phyloP scores from a whole-genome alignment of 2,113 vertebrate species.

The Pseudopipra pipra region DNA sequence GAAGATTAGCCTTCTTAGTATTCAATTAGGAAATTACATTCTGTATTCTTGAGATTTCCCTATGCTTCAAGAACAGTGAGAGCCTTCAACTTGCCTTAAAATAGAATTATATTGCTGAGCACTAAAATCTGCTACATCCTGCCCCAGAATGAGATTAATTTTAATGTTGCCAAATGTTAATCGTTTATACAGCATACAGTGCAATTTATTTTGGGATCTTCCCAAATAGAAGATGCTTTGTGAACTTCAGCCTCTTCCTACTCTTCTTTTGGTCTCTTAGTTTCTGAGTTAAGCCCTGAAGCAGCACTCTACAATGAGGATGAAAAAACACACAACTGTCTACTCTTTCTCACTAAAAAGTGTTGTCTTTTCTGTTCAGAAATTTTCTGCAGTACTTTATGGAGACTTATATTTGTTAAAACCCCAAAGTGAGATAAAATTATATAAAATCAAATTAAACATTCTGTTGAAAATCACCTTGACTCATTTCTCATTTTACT shows the following conservation, averaged over 20 bases:
- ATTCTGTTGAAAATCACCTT: neutral
- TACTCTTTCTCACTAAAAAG: neutral
- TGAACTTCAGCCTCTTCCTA: neutral
- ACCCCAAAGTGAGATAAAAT: neutral
- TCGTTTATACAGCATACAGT: neutral
- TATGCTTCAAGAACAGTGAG: neutral
- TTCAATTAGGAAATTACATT: neutral
- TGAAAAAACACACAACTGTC: neutral
- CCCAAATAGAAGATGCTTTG: neutral
- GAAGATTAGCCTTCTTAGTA: neutral
- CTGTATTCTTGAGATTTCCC: neutral
- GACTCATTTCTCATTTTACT: neutral
- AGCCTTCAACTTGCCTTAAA: neutral
- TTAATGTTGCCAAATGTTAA: neutral
- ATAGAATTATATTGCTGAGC: neutral
- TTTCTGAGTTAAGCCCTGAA: neutral
- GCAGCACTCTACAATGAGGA: neutral
- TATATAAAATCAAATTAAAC: neutral
- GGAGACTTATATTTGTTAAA: neutral
- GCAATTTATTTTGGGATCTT: neutral
- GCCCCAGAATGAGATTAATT: neutral
- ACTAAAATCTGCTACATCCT: neutral
- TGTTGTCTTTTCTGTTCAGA: neutral
- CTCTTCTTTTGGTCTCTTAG: neutral
- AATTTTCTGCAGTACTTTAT: neutral